Percentiles rank a stretch among this genome's conserved stretches.
Conservation (phyloP, 2,113 vertebrate genomes). For the Sceloporus undulatus region DNA sequence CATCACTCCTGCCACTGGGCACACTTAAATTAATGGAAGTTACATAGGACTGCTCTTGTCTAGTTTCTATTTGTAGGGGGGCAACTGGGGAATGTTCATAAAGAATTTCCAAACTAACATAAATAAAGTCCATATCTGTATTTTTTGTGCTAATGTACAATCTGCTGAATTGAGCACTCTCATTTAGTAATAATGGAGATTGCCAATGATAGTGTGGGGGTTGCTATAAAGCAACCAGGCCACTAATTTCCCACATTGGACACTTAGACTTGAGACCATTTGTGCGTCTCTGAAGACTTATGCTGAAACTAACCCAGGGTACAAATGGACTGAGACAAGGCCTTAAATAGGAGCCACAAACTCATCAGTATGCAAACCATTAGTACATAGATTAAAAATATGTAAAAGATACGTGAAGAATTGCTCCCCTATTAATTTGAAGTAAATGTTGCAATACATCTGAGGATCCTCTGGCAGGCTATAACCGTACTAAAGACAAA, state of each 20-base stretch:
- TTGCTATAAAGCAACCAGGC: not conserved
- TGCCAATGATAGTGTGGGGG: not conserved
- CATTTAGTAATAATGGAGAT: not conserved
- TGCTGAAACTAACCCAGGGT: not conserved
- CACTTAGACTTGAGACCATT: not conserved
- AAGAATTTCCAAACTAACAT: not conserved
- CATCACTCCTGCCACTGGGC: not conserved
- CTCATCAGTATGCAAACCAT: not conserved
- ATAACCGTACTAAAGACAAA: conserved; percentile 88
- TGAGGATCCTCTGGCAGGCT: conserved; percentile 82
- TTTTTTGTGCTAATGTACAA: too few species aligned
- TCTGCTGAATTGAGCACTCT: not conserved
- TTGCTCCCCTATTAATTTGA: conserved; percentile 82
- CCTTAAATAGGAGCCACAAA: not conserved
- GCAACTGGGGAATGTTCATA: not conserved
- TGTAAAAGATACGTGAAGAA: conserved; percentile 89
- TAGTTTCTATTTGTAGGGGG: not conserved
- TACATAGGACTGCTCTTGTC: not conserved
- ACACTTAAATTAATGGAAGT: not conserved
- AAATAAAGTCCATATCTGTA: not conserved
- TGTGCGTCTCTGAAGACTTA: not conserved
- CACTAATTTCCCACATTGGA: not conserved
- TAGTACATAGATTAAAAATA: not conserved
- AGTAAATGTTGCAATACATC: conserved; percentile 88
- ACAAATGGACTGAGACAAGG: not conserved